Conservation (phyloP, 1,140 invertebrate species). For the Anastatus disparis region DNA sequence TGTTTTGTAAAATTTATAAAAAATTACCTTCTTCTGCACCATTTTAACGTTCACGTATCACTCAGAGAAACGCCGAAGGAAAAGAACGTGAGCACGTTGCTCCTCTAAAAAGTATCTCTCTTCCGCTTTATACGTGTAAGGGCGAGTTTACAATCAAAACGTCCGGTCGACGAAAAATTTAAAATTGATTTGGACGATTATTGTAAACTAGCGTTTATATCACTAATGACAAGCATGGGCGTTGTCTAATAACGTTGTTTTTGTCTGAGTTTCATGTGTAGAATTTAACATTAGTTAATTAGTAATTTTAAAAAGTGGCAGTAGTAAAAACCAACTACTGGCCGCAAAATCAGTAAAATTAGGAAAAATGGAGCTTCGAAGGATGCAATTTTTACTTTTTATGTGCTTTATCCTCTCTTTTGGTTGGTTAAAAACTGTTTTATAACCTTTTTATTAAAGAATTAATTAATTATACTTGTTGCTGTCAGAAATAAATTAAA, state of each 20-base stretch:
- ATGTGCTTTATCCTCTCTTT: slow-evolving; percentile 22
- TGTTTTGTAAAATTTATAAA: not conserved
- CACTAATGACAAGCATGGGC: slow-evolving; percentile 17
- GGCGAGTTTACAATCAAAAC: not conserved
- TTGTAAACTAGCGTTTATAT: not conserved
- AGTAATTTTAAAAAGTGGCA: not conserved
- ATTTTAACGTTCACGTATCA: slow-evolving; percentile 12
- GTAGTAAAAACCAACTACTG: not conserved
- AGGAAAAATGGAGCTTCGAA: slow-evolving; percentile 5
- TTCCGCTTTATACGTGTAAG: not conserved
- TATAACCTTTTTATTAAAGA: not conserved
- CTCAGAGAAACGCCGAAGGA: not conserved
- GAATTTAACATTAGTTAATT: not conserved
- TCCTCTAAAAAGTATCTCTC: not conserved
- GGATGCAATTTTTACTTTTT: not conserved
- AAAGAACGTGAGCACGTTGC: slow-evolving; percentile 35
- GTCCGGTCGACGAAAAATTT: not conserved
- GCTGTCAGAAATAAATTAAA: not conserved
- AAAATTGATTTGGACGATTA: not conserved
- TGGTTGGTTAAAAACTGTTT: slow-evolving; percentile 34
- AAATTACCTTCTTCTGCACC: slow-evolving; percentile 40
- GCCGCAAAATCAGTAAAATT: not conserved
- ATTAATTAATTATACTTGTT: no score
- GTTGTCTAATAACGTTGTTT: slow-evolving; percentile 27
- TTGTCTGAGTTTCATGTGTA: not conserved